Conservation (phyloP, 2,113 vertebrate genomes). For the Saimiri boliviensis region DNA sequence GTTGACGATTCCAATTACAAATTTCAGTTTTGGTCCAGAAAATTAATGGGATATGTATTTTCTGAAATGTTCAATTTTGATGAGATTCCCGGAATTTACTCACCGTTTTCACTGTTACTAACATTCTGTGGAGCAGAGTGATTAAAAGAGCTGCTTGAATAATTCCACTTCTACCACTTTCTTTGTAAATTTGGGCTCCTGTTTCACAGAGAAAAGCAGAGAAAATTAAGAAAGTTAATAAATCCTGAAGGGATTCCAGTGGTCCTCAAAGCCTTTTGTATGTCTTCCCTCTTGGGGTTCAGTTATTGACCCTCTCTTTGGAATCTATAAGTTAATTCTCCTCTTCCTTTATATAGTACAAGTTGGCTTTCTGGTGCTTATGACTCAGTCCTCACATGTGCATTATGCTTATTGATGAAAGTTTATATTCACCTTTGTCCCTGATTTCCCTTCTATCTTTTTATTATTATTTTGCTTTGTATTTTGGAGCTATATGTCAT, state of each 20-base stretch:
- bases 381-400: neutral
- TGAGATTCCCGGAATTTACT: neutral
- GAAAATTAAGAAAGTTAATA: neutral
- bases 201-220: neutral
- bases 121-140: neutral
- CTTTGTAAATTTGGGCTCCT: neutral
- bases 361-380: neutral
- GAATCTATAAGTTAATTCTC: neutral
- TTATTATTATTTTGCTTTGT: conserved; percentile 21
- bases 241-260: neutral
- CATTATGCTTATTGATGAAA: neutral
- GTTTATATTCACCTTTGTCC: neutral
- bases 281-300: neutral
- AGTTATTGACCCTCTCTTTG: neutral
- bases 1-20: neutral
- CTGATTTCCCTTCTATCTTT: conserved; percentile 8
- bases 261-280: neutral
- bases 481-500: neutral
- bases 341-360: neutral
- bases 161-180: neutral
- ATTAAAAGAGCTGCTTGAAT: neutral
- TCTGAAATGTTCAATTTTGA: neutral
- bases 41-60: neutral
- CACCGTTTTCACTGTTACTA: neutral
- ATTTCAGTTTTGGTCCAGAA: neutral